Conservation (phyloP, 1,140 invertebrate genomes). For the Drosophila mauritiana region DNA sequence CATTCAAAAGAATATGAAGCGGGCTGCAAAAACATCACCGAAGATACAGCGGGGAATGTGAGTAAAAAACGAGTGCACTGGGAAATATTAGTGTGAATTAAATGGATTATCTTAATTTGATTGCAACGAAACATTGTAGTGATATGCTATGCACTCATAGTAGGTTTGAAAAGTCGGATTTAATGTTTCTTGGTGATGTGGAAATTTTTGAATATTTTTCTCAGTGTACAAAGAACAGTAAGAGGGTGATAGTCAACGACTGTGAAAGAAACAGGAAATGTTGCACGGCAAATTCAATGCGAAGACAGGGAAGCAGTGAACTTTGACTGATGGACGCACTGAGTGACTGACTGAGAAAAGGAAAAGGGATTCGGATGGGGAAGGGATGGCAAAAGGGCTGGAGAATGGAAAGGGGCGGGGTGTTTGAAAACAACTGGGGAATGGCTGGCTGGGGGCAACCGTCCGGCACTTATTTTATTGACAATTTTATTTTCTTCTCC, state of each 20-base stretch:
- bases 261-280: slow-evolving; percentile 70
- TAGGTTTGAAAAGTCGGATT: too few relatives aligned
- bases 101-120: neutral
- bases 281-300: slow-evolving; percentile 56
- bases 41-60: slow-evolving; percentile 47
- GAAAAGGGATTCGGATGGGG: slow-evolving; percentile 4
- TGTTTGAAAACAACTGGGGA: slow-evolving; percentile 3
- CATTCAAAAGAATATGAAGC: slow-evolving; percentile 82
- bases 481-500: slow-evolving; percentile 64
- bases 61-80: slow-evolving; percentile 6
- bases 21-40: slow-evolving; percentile 70
- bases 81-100: neutral
- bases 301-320: slow-evolving; percentile 49
- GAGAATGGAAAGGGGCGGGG: neutral
- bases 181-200: too few relatives aligned
- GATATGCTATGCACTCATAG: too few relatives aligned
- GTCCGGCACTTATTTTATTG: slow-evolving; percentile 76
- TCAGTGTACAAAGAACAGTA: slow-evolving; percentile 7
- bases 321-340: slow-evolving; percentile 56
- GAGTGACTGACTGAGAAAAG: slow-evolving; percentile 10
- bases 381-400: neutral
- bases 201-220: neutral
- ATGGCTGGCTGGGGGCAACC: slow-evolving; percentile 27
- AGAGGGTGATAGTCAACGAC: slow-evolving; percentile 18
- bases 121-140: neutral